A percentile compares a stretch with the other conserved stretches of the same genome.
phyloP scores from a whole-genome alignment of 2,888 invertebrate species.

The Torymus texanus region DNA sequence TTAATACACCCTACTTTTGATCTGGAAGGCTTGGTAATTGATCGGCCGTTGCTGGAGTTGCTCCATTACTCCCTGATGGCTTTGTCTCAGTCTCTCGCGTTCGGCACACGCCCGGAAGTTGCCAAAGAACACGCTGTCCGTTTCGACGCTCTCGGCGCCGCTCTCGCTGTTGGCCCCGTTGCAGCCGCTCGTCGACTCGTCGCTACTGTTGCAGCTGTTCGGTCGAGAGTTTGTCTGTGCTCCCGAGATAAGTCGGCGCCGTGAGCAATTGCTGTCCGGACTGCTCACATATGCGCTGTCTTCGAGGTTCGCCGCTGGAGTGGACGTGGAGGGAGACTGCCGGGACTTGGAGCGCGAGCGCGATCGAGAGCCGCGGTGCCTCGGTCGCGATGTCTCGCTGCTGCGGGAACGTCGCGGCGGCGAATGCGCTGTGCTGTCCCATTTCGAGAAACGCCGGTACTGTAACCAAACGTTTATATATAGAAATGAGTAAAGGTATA shows the following conservation, averaged over 20 bases:
- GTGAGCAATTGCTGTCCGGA: conserved; percentile 82
- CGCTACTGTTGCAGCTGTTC: conserved; percentile 87
- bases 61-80: not conserved
- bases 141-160: conserved; percentile 90
- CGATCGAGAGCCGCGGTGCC: not conserved
- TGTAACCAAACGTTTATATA: conserved; percentile 12
- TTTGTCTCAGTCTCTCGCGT: conserved; percentile 7
- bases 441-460: conserved; percentile 46
- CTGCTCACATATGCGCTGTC: conserved; percentile 89
- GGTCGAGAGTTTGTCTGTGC: conserved; percentile 61
- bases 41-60: conserved; percentile 21
- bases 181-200: conserved; percentile 74
- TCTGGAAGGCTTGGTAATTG: conserved; percentile 33
- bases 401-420: conserved; percentile 9
- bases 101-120: conserved; percentile 77
- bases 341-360: conserved; percentile 12
- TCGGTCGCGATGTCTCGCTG: conserved; percentile 20
- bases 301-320: conserved; percentile 61
- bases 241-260: conserved; percentile 66
- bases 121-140: conserved; percentile 90
- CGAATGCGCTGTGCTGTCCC: conserved; percentile 21
- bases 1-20: conserved; percentile 41
- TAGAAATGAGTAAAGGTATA: not conserved
- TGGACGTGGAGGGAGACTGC: conserved; percentile 24
- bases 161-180: conserved; percentile 88